Evolutionary conservation across 2,113 vertebrate species (phyloP).

Genomic region (Eubucco bourcierii): DNA sequence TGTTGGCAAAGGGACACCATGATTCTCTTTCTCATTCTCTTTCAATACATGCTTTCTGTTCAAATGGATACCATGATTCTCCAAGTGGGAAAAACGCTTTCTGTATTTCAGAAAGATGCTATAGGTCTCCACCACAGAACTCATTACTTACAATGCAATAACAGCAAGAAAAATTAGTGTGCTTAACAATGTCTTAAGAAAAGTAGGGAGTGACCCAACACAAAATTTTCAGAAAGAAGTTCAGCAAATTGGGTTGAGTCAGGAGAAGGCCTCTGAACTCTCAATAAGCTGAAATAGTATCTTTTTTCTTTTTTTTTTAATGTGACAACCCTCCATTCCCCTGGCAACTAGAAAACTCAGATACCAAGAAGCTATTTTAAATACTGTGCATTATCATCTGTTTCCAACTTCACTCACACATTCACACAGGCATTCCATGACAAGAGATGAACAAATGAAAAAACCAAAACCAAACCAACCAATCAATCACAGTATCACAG

Average conservation of each 20-base stretch:
- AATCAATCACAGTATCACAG: no score
- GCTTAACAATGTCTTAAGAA: neutral
- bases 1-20: conserved; percentile 2
- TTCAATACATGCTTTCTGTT: no score
- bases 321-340: conserved; percentile 39
- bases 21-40: no score
- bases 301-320: neutral
- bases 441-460: conserved; percentile 39
- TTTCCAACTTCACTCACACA: conserved; percentile 63
- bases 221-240: conserved; percentile 23
- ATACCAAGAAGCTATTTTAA: conserved; percentile 68
- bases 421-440: conserved; percentile 46
- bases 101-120: conserved; percentile 38
- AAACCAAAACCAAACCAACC: conserved; percentile 24
- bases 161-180: neutral
- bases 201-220: neutral
- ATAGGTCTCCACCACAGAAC: neutral
- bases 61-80: conserved; percentile 18
- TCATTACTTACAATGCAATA: conserved; percentile 30
- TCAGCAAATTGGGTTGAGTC: conserved; percentile 45
- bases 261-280: conserved; percentile 55
- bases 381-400: conserved; percentile 57
- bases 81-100: conserved; percentile 50
- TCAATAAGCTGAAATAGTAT: conserved; percentile 46
- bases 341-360: conserved; percentile 69